These are phyloP conservation scores for Calameuta idolon DNA, from an alignment of 2,888 invertebrate species.

Conservation along the genomic window DNA sequence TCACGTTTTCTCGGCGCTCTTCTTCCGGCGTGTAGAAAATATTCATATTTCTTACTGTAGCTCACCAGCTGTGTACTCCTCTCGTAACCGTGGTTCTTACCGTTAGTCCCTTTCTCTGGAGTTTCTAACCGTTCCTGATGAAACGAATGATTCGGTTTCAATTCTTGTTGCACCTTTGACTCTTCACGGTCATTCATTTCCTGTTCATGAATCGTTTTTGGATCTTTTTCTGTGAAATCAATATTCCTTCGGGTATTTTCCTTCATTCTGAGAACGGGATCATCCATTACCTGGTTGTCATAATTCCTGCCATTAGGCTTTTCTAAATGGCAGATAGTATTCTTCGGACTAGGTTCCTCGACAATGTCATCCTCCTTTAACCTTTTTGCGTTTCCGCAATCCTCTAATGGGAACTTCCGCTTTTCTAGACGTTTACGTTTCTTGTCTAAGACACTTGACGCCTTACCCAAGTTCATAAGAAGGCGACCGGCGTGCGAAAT, in stretches of 20 bases:
- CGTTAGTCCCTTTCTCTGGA: conserved; percentile 2
- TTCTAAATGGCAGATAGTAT: conserved; percentile 25
- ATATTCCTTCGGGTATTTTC: conserved; percentile 39
- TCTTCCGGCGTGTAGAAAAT: conserved; percentile 11
- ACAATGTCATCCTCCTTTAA: conserved; percentile 23
- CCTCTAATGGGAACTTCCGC: conserved; percentile 6
- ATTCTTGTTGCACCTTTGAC: neutral
- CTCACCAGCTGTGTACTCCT: neutral
- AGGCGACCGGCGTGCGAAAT: conserved; percentile 50
- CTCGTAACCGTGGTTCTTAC: conserved; percentile 15
- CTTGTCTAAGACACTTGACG: neutral
- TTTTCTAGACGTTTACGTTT: neutral
- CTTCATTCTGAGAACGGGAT: conserved; percentile 29
- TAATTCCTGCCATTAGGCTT: conserved; percentile 22
- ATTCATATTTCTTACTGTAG: conserved; percentile 28
- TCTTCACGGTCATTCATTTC: neutral
- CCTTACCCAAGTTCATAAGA: conserved; percentile 48
- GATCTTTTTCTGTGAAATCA: conserved; percentile 31
- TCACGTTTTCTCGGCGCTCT: conserved; percentile 12
- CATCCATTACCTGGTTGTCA: conserved; percentile 25
- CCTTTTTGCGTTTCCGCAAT: conserved; percentile 31
- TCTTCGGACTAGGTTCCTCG: conserved; percentile 20
- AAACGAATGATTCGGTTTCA: neutral
- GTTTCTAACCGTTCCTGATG: neutral
- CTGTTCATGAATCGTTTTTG: conserved; percentile 1